Percentiles rank a stretch among this genome's conserved stretches.
Conservation (phyloP, 2,797 vertebrate genomes). For the Cynopterus sphinx region DNA sequence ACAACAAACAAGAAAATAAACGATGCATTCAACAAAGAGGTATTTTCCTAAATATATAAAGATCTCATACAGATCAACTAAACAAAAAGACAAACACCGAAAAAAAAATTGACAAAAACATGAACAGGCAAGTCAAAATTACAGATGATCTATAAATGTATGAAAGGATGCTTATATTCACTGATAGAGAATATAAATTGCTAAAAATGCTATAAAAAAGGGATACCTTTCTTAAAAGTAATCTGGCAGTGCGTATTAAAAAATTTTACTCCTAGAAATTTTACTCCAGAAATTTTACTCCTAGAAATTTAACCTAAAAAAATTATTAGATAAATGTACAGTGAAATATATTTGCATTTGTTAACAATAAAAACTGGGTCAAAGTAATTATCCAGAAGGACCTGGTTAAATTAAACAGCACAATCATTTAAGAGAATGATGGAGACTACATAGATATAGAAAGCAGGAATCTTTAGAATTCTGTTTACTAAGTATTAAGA, state of each 20-base stretch:
- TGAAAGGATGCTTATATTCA: not conserved
- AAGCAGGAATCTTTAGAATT: not conserved
- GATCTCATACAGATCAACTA: not conserved
- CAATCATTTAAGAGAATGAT: not conserved
- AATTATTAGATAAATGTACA: not conserved
- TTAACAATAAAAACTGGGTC: not conserved
- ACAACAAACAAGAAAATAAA: not conserved
- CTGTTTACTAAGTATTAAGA: not conserved
- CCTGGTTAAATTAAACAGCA: not conserved
- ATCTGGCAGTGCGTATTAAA: not conserved
- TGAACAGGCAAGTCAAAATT: not conserved
- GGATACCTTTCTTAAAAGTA: not conserved
- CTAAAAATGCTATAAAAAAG: not conserved
- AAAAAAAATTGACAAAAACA: not conserved
- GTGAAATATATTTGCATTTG: not conserved
- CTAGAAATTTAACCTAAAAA: not conserved
- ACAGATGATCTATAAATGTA: not conserved
- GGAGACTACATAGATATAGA: not conserved
- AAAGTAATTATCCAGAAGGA: not conserved
- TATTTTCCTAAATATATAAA: not conserved
- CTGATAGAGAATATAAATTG: not conserved
- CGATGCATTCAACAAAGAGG: not conserved
- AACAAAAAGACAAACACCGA: not conserved
- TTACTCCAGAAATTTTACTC: not conserved
- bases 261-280: constrained; percentile 7